Percentiles rank a stretch among this genome's conserved stretches.
Evolutionary conservation across 2,113 vertebrate genomes (phyloP).

Genomic region (Caracal caracal): DNA sequence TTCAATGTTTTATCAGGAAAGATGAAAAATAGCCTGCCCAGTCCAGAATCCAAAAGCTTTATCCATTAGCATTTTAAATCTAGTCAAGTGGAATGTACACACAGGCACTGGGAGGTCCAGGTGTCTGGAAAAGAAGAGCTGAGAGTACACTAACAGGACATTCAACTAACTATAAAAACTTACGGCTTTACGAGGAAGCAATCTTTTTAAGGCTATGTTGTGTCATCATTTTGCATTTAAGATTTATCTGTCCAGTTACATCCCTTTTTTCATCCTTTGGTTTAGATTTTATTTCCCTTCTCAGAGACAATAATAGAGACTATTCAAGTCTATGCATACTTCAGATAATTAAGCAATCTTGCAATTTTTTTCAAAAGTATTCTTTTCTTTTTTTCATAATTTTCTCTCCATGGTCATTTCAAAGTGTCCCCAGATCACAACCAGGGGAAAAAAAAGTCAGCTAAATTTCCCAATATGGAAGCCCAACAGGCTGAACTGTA

Average conservation of each 20-base stretch:
- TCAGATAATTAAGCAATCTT: background rate
- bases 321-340: background rate
- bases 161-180: background rate
- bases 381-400: background rate
- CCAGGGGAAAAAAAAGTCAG: background rate
- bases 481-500: background rate
- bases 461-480: background rate
- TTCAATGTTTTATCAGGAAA: conserved; percentile 30
- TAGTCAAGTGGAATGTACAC: conserved; percentile 8
- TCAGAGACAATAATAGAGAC: background rate
- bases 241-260: background rate
- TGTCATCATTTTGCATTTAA: background rate
- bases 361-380: background rate
- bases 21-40: background rate
- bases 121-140: background rate
- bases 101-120: background rate
- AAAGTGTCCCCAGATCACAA: background rate
- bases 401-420: background rate
- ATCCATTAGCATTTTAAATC: conserved; percentile 29
- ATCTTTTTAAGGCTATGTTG: background rate
- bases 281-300: background rate
- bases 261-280: background rate
- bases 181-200: background rate
- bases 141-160: background rate
- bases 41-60: background rate